Conservation (phyloP, 2,797 vertebrate genomes). For the Mastacembelus armatus region DNA sequence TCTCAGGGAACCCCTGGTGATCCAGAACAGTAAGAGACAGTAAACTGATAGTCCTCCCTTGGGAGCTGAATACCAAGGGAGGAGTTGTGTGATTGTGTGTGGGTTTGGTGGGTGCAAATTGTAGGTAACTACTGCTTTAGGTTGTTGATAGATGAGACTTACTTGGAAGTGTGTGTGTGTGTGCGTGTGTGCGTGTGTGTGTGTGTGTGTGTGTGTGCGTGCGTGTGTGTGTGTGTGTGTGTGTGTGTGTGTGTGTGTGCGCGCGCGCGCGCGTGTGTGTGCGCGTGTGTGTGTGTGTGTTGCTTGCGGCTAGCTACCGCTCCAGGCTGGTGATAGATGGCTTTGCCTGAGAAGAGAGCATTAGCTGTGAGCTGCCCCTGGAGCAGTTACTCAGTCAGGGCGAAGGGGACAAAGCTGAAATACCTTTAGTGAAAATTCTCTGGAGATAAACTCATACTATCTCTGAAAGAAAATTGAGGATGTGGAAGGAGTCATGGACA, state of each 20-base stretch:
- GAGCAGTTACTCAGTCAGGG: slow-evolving; percentile 54
- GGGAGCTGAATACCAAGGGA: slow-evolving; percentile 41
- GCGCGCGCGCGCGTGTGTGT: too few relatives aligned
- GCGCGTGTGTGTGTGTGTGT: slow-evolving; percentile 52
- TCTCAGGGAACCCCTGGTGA: slow-evolving; percentile 54
- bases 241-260: too few relatives aligned
- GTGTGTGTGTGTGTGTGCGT: slow-evolving; percentile 51
- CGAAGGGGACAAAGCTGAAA: slow-evolving; percentile 55
- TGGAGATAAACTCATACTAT: slow-evolving; percentile 59
- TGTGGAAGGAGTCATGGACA: slow-evolving; percentile 12
- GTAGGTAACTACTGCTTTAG: slow-evolving; percentile 69
- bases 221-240: slow-evolving; percentile 60
- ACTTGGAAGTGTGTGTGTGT: slow-evolving; percentile 60
- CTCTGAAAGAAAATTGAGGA: slow-evolving; percentile 31
- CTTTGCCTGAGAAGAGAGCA: slow-evolving; percentile 65
- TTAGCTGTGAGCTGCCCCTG: slow-evolving; percentile 58
- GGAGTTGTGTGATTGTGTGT: slow-evolving; percentile 10
- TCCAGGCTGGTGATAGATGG: slow-evolving; percentile 71
- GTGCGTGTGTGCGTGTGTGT: slow-evolving; percentile 58
- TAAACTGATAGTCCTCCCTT: slow-evolving; percentile 68
- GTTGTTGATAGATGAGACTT: slow-evolving; percentile 76
- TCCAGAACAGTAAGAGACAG: slow-evolving; percentile 67
- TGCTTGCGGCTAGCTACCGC: slow-evolving; percentile 53
- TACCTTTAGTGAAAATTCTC: slow-evolving; percentile 64
- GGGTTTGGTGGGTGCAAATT: slow-evolving; percentile 49